Evolutionary conservation across 2,113 vertebrate genomes (phyloP).

Genomic region (Ploceus nigricollis): DNA sequence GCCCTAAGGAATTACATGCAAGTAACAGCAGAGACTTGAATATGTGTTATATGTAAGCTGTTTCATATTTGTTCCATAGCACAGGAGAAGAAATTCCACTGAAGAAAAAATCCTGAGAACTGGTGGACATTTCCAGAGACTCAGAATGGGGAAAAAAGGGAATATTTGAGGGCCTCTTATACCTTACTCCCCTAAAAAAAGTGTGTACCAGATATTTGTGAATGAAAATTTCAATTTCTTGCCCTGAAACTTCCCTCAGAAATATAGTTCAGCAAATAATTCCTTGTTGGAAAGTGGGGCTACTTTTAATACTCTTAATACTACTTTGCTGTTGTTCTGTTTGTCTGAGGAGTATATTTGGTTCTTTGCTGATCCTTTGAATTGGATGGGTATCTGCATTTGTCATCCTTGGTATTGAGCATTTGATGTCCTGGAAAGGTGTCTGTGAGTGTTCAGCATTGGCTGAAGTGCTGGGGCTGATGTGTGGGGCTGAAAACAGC

Average conservation of each 20-base stretch:
- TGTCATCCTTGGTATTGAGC: neutral
- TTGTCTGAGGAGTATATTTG: neutral
- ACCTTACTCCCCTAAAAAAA: neutral
- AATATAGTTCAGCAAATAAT: neutral
- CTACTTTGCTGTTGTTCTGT: neutral
- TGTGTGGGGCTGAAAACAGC: fast-evolving
- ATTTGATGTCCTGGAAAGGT: neutral
- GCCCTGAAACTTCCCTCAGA: neutral
- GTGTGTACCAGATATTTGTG: neutral
- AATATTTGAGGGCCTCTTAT: neutral
- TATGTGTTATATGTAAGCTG: neutral
- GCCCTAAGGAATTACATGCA: neutral
- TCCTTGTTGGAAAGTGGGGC: fast-evolving
- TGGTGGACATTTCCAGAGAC: neutral
- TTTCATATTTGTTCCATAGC: neutral
- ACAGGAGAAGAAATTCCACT: neutral
- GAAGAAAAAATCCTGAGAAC: neutral
- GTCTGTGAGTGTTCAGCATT: neutral
- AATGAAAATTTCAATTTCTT: neutral
- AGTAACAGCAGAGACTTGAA: neutral
- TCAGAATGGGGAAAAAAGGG: neutral
- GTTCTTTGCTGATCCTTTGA: neutral
- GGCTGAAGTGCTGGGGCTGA: neutral
- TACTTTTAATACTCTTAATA: neutral
- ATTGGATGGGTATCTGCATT: neutral